phyloP scores from a whole-genome alignment of 2,113 vertebrate species.

The Poeciliopsis turrubarensis region DNA sequence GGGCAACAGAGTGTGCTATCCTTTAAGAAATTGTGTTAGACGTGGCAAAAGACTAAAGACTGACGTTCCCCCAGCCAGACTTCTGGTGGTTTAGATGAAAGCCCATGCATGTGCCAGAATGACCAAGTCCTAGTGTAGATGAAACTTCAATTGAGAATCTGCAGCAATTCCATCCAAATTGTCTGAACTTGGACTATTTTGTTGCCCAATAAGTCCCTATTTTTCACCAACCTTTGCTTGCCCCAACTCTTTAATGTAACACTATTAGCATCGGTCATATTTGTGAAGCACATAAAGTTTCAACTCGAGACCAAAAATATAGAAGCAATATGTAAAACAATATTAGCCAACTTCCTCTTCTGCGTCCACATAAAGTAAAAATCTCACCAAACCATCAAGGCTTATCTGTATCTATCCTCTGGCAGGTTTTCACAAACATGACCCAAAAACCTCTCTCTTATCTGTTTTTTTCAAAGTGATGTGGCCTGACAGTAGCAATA shows the following conservation, averaged over 20 bases:
- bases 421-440: constrained; percentile 58
- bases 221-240: constrained; percentile 1
- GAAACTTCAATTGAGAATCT: background rate
- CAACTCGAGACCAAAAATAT: background rate
- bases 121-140: too few relatives aligned
- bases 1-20: too few relatives aligned
- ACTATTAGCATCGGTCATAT: background rate
- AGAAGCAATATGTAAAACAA: background rate
- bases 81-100: too few relatives aligned
- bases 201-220: background rate
- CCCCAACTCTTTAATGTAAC: background rate
- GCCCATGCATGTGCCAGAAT: too few relatives aligned
- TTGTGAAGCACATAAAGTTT: background rate
- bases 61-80: too few relatives aligned
- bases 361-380: constrained; percentile 24
- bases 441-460: constrained; percentile 63
- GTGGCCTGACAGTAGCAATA: constrained; percentile 61
- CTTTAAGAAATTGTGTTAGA: too few relatives aligned
- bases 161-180: too few relatives aligned
- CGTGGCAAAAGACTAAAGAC: too few relatives aligned
- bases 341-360: constrained; percentile 12
- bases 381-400: constrained; percentile 33
- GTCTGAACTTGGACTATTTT: background rate
- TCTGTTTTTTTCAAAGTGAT: constrained; percentile 64
- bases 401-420: constrained; percentile 57